Conservation (phyloP, 2,888 invertebrate genomes). For the Xestia xanthographa region DNA sequence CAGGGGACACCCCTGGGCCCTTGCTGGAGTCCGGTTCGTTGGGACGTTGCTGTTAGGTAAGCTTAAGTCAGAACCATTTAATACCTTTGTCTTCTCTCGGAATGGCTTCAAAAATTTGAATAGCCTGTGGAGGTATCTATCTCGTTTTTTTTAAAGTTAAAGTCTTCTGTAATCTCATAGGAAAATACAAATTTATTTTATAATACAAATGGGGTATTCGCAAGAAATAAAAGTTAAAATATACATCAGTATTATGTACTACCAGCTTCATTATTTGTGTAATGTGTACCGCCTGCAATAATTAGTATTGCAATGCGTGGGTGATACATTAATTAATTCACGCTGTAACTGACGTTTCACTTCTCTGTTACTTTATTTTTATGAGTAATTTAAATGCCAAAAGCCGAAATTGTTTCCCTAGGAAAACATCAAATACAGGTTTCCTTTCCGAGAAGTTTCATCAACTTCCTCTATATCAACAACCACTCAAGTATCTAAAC, state of each 20-base stretch:
- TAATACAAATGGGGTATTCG: not conserved
- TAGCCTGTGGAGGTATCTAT: not conserved
- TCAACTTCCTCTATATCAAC: not conserved
- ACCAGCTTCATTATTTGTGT: not conserved
- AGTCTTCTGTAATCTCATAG: no score
- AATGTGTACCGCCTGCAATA: not conserved
- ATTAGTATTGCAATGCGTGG: not conserved
- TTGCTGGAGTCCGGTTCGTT: conserved; percentile 79
- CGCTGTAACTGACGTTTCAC: not conserved
- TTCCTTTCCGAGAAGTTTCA: not conserved
- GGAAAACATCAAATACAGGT: not conserved
- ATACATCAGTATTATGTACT: not conserved
- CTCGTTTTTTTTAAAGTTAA: no score
- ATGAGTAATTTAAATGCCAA: not conserved
- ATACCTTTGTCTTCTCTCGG: not conserved
- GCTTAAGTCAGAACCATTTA: not conserved
- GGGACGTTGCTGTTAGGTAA: conserved; percentile 84
- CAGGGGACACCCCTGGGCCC: conserved; percentile 84
- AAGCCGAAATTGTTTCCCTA: not conserved
- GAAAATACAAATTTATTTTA: not conserved
- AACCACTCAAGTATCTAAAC: not conserved
- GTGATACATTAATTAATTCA: not conserved
- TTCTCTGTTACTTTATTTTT: not conserved
- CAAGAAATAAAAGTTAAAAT: not conserved
- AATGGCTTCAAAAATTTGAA: not conserved